Percentiles rank a stretch among this genome's conserved stretches.
phyloP scores from a whole-genome alignment of 2,113 vertebrate genomes.

The Platycercus adscitus region DNA sequence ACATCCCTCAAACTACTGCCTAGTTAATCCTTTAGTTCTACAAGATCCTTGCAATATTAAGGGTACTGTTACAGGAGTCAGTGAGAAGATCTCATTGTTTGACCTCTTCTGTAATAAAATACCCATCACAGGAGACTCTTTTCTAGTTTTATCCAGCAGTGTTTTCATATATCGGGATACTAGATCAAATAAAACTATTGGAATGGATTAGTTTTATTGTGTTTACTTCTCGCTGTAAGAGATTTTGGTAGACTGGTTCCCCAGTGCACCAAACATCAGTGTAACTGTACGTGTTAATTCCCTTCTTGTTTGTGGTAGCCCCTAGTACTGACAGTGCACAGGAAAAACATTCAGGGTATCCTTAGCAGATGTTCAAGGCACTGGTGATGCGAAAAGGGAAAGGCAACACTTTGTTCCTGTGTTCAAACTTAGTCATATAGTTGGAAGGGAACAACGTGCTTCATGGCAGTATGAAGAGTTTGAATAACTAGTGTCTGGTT shows the following conservation, averaged over 20 bases:
- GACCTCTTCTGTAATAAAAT: not conserved
- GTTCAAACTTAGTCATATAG: not conserved
- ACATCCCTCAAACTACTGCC: not conserved
- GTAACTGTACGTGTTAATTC: not conserved
- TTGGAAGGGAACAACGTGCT: not conserved
- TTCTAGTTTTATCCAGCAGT: not conserved
- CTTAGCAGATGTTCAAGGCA: not conserved
- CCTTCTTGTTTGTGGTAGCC: not conserved
- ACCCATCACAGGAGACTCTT: not conserved
- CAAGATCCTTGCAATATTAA: not conserved
- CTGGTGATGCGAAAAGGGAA: not conserved
- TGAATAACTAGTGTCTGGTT: not conserved
- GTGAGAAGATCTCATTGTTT: not conserved
- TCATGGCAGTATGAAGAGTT: not conserved
- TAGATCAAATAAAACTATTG: not conserved
- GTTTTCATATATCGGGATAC: not conserved
- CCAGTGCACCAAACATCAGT: not conserved
- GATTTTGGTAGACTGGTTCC: not conserved
- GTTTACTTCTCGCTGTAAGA: not conserved
- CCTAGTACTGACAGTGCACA: not conserved
- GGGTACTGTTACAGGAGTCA: not conserved
- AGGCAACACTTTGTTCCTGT: not conserved
- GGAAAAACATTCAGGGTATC: not conserved
- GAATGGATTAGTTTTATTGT: not conserved
- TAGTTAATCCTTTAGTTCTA: not conserved